phyloP scores from a whole-genome alignment of 2,888 invertebrate species.

The Brachylomia viminalis region DNA sequence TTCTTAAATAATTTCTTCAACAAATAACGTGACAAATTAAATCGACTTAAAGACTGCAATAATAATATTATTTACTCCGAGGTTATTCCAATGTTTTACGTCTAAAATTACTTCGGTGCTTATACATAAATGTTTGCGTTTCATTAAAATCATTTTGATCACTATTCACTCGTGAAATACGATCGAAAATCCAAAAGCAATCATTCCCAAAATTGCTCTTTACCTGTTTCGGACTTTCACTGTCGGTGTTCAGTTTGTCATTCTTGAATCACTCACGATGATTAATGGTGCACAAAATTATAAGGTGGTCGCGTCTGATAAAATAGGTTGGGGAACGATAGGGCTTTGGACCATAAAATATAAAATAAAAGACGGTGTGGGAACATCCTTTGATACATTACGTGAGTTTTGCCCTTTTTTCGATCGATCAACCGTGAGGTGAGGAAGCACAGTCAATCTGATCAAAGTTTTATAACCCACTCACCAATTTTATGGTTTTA shows the following conservation, averaged over 20 bases:
- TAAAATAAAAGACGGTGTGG: conserved; percentile 80
- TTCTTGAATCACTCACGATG: conserved; percentile 80
- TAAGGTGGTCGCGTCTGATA: conserved; percentile 80
- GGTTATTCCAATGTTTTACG: conserved; percentile 35
- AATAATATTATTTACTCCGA: conserved; percentile 38
- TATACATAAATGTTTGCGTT: conserved; percentile 35
- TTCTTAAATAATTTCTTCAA: conserved; percentile 1
- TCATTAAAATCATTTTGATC: conserved; percentile 18
- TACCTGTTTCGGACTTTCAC: conserved; percentile 74
- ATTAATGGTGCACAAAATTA: conserved; percentile 87
- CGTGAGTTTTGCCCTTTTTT: conserved; percentile 75
- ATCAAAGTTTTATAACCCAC: conserved; percentile 75
- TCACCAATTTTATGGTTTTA: conserved; percentile 76
- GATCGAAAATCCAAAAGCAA: conserved; percentile 50
- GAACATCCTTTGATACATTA: conserved; percentile 80
- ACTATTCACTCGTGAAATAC: conserved; percentile 15
- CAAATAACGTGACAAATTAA: conserved; percentile 35
- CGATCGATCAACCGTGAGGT: conserved; percentile 68
- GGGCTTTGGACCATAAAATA: conserved; percentile 74
- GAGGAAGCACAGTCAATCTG: conserved; percentile 77
- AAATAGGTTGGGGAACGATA: conserved; percentile 82
- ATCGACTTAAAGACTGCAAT: conserved; percentile 18
- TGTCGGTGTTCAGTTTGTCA: conserved; percentile 78
- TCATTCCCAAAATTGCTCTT: conserved; percentile 39
- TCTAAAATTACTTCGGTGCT: conserved; percentile 32